These are phyloP conservation scores for Enteromius paludinosus DNA, from an alignment of 2,797 vertebrate genomes.

Conservation along the genomic window DNA sequence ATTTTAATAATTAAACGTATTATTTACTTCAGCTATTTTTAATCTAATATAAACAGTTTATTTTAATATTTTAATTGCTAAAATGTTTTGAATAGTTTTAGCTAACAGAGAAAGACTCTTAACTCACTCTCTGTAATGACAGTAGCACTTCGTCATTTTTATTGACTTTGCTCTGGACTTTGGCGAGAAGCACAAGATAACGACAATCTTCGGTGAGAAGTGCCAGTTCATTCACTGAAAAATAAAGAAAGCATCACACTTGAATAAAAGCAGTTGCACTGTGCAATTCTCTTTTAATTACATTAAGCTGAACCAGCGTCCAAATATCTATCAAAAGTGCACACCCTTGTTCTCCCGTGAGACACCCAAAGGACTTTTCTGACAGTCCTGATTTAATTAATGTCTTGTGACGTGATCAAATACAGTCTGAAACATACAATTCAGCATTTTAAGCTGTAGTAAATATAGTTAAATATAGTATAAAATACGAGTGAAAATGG, in stretches of 20 bases:
- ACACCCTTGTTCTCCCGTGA: background rate
- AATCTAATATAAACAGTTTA: no score
- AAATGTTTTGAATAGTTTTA: background rate
- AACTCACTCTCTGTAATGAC: constrained; percentile 87
- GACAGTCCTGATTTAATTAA: background rate
- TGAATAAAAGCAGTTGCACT: constrained; percentile 21
- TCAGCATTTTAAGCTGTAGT: background rate
- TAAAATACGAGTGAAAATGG: background rate
- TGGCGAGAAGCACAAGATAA: constrained; percentile 90
- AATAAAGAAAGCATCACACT: constrained; percentile 41
- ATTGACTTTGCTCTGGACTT: constrained; percentile 89
- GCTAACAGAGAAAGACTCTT: background rate
- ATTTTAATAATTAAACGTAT: background rate
- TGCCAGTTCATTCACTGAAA: constrained; percentile 85
- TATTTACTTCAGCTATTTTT: background rate
- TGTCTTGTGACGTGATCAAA: background rate
- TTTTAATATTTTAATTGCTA: background rate
- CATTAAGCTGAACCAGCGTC: background rate
- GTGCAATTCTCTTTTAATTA: background rate
- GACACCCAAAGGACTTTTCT: constrained; percentile 17
- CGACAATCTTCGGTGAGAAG: constrained; percentile 88
- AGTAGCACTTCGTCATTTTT: constrained; percentile 85
- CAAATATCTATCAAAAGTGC: background rate
- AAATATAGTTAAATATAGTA: background rate
- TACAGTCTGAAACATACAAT: background rate